Evolutionary conservation across 2,113 vertebrate genomes (phyloP), one percentile per base, ranked within the genome.

Genomic region (Forbesichthys papilliferus): DNA sequence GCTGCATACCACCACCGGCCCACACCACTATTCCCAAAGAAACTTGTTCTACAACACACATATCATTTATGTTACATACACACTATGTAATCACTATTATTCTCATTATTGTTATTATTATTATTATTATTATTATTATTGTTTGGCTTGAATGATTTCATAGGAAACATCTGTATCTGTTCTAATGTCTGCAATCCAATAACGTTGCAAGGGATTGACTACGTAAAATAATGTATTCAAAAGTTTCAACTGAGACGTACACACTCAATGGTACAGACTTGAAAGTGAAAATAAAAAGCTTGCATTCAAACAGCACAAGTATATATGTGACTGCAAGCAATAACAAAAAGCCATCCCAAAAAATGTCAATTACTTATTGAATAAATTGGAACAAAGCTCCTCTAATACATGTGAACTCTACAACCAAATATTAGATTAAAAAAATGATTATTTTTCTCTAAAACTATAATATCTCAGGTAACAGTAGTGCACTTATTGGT

Each of bases 401-500:
- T 89, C 80, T 83, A 90, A 84, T 83, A 91, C 88, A 88, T 85
- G 88, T 92, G 90, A 91, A 87, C 79, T 90, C 89, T 91, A 91
- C 71, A 90, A 92, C 87, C 88, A 90, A 90, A 91, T 87, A 87
- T 90, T 87, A 78, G 82, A 88, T 87, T 78, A 82, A 75, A 84
- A 68, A 75, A 83, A 88, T 80, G 81, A 85, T 74, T 79, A 61
- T 70, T 89, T 78, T 90, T 89, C 89, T 91, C 89, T 90, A 91
- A 91, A 93, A 92, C 91, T 93, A 93, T 85, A 91, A 90, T 88
- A 91, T 92, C 90, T 91, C 90, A 92, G 90, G 92, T 91, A 93
- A 92, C 93, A 94, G 93, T 94, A 94, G 93, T 94, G 93, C 93
- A 93, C 93, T 94, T 93, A 91, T 92, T 88, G 92, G 91, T 92